Evolutionary conservation across 1,140 invertebrate genomes (phyloP), one percentile per base, ranked within the genome.

Genomic region (Drosophila watanabei): DNA sequence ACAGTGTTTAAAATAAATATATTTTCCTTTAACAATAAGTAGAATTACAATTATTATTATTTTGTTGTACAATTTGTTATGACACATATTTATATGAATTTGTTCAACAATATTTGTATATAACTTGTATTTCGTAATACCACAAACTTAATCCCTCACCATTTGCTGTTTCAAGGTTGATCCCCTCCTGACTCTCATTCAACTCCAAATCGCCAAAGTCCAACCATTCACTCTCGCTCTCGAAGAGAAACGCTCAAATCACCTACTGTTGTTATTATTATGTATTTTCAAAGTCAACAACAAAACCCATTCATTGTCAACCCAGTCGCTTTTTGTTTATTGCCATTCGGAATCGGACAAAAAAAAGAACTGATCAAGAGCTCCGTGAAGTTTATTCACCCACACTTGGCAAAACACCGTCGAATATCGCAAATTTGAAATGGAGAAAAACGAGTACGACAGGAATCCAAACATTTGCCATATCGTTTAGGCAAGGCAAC

Each of bases 331-430:
- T 45, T 48, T 45, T 43, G 35, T 76, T 70, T 69, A 32, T 60
- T 62, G 20, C 57, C 32, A 18, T 66, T 82, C 28, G 41, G 43
- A 72, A 79, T 68, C 59, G 71, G 24, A 41, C 51, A 68, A 43
- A 41, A 24, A 41, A 68, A 39, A 45, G 20, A 64, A 63, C 32
- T 28, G 54, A 64, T 84, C 68, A 75, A 79, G 20, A 79, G 20
- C 77, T 71, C 54, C 84, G 57, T 84, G 71, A 87, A 89, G 85
- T 89, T 88, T 88, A 85, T 88, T 88, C 85, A 88, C 81, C 84
- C 85, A 88, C 85, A 84, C 82, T 81, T 56, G 39, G 18, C 58
- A 49, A 66, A 73, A 83, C 37, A 48, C 43, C 14, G 61, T 32
- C 58, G 35, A 57, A 75, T 64, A 49, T 66, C 63, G 39, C 32